A percentile compares a stretch with the other conserved stretches of the same genome.
phyloP scores from a whole-genome alignment of 1,140 invertebrate genomes.

The Magallana angulata region DNA sequence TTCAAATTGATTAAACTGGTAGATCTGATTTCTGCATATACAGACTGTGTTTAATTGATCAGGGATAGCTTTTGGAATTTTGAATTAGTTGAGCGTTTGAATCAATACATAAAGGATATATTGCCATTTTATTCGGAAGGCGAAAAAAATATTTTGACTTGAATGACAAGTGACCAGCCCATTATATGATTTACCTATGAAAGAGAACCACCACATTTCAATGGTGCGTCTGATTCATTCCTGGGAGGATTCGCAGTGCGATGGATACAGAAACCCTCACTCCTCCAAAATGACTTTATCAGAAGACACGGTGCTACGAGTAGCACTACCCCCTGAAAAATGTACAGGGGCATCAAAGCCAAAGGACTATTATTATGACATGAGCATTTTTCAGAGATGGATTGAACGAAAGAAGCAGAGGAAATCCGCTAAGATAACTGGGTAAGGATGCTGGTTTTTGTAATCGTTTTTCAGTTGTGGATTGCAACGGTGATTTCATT shows the following conservation, averaged over 20 bases:
- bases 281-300: background rate
- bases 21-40: slow-evolving; percentile 11
- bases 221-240: slow-evolving; percentile 25
- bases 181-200: slow-evolving; percentile 19
- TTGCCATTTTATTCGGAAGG: background rate
- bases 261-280: background rate
- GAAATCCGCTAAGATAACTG: slow-evolving; percentile 45
- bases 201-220: slow-evolving; percentile 30
- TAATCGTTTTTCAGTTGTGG: background rate
- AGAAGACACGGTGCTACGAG: slow-evolving; percentile 14
- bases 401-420: slow-evolving; percentile 58
- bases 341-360: slow-evolving; percentile 54
- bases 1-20: background rate
- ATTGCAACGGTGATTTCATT: background rate
- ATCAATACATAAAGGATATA: background rate
- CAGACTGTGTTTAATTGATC: background rate
- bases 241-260: slow-evolving; percentile 1
- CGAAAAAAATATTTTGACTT: background rate
- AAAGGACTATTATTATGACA: slow-evolving; percentile 66
- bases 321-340: slow-evolving; percentile 39
- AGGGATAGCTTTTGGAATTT: background rate
- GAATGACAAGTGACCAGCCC: background rate
- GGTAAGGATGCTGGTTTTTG: slow-evolving; percentile 29
- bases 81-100: background rate
- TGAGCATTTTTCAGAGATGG: slow-evolving; percentile 66